phyloP scores from a whole-genome alignment of 2,113 vertebrate genomes.

The Polypterus bichir region DNA sequence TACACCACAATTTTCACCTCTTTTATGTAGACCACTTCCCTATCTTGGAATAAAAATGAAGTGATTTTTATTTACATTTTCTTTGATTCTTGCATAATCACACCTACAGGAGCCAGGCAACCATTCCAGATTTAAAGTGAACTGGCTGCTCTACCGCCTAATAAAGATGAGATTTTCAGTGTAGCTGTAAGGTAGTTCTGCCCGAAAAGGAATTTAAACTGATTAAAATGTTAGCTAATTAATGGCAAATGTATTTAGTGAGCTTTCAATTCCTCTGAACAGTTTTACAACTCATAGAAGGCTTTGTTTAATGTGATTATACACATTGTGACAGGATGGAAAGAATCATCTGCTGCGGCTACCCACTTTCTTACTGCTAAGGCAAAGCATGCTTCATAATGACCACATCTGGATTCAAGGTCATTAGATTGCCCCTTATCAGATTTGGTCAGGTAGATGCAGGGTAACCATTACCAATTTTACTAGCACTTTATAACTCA shows the following conservation, averaged over 20 bases:
- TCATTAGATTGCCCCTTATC: conserved; percentile 18
- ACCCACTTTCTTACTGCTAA: not conserved
- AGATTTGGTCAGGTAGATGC: conserved; percentile 25
- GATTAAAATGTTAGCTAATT: conserved; percentile 2
- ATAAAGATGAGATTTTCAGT: not conserved
- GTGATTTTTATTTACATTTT: no score
- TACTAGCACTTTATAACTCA: conserved; percentile 19
- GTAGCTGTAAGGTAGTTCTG: not conserved
- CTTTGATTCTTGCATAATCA: no score
- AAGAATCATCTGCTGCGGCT: not conserved
- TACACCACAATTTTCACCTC: no score
- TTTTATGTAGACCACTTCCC: no score
- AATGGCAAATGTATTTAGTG: not conserved
- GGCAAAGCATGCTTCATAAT: not conserved
- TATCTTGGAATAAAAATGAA: no score
- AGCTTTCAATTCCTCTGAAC: conserved; percentile 2
- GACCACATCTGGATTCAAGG: conserved; percentile 7
- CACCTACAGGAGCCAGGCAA: no score
- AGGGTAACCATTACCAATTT: conserved; percentile 25
- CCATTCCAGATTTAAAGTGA: no score
- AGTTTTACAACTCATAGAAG: not conserved
- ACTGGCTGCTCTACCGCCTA: no score
- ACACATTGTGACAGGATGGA: conserved; percentile 1
- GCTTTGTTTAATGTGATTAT: conserved; percentile 1
- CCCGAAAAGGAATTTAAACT: not conserved